Conservation (phyloP, 2,113 vertebrate species). For the Dipodomys merriami region DNA sequence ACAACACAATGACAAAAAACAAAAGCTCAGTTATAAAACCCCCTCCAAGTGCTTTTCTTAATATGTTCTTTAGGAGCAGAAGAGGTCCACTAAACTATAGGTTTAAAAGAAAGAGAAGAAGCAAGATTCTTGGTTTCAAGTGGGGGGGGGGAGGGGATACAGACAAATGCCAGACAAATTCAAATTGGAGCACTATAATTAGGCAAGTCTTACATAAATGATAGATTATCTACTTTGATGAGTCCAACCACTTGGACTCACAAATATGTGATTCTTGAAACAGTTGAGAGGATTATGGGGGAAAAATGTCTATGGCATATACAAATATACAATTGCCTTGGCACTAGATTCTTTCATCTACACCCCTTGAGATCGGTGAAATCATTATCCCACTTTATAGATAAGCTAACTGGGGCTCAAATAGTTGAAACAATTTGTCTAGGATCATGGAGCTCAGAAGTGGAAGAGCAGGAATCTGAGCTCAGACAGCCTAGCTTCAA, state of each 20-base stretch:
- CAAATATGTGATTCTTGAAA: neutral
- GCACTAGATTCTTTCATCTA: slow-evolving; percentile 11
- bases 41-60: neutral
- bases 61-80: neutral
- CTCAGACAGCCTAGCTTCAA: neutral
- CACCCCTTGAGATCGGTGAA: neutral
- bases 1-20: neutral
- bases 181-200: neutral
- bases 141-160: neutral
- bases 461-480: slow-evolving; percentile 17
- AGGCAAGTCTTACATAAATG: neutral
- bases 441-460: neutral
- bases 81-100: neutral
- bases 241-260: neutral
- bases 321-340: neutral
- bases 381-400: slow-evolving; percentile 59
- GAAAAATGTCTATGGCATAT: neutral
- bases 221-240: neutral
- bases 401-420: slow-evolving; percentile 40
- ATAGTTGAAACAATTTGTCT: slow-evolving; percentile 53
- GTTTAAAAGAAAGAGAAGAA: neutral
- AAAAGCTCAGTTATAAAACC: neutral
- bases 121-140: neutral
- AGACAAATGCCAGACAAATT: neutral
- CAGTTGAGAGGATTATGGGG: neutral